phyloP scores from a whole-genome alignment of 2,113 vertebrate genomes.

The Chionis minor region DNA sequence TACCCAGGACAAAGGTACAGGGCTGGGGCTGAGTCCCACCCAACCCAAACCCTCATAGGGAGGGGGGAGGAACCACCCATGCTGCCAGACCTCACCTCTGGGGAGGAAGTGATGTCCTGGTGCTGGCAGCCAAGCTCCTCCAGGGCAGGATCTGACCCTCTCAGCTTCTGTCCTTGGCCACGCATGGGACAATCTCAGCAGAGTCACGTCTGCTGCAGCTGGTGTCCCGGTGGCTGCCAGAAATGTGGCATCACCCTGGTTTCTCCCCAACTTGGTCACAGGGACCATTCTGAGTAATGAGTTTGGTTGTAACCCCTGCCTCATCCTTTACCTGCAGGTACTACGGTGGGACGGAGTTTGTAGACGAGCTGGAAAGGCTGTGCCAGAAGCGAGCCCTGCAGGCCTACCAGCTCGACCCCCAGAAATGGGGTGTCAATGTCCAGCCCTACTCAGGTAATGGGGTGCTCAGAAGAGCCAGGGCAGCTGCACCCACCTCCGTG shows the following conservation, averaged over 20 bases:
- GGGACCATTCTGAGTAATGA: accelerated
- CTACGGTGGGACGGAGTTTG: constrained; percentile 91
- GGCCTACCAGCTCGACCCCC: constrained; percentile 82
- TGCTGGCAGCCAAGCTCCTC: neutral
- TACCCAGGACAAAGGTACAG: constrained; percentile 93
- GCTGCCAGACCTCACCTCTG: neutral
- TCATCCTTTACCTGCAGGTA: constrained; percentile 74
- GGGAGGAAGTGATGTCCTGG: neutral
- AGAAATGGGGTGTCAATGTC: constrained; percentile 93
- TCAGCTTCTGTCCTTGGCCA: neutral
- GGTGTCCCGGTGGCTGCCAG: neutral
- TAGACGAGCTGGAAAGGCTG: constrained; percentile 91
- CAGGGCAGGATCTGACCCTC: neutral
- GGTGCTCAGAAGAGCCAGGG: neutral
- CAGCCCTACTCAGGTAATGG: constrained; percentile 93
- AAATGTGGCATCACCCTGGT: accelerated
- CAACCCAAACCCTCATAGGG: neutral
- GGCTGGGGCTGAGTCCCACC: neutral
- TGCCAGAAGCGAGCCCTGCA: constrained; percentile 93
- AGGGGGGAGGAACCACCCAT: neutral
- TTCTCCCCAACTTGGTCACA: neutral
- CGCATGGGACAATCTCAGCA: neutral
- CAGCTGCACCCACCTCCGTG: accelerated
- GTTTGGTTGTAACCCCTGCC: neutral
- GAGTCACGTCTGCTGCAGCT: neutral